Evolutionary conservation across 2,113 vertebrate genomes (phyloP), one percentile per base, ranked within the genome.

Genomic region (Ammodytes dubius): DNA sequence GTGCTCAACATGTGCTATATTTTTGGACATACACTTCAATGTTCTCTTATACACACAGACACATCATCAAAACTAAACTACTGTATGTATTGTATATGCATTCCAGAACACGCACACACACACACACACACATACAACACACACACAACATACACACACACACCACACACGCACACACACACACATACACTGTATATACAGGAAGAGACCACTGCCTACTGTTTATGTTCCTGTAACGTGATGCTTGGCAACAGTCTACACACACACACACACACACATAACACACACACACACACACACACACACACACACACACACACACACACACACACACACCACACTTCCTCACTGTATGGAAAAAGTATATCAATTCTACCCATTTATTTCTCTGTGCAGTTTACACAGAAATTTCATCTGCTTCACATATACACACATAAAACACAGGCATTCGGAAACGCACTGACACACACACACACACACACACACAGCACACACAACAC

Each of bases 141-240:
- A 54, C 57, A 86, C 43, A 77, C 45, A 37, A 86, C 43, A 77
- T 40, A 37, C 77, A 61, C 50, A 47, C 37, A 74, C 70, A 60
- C 61, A 70, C 57, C 75, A 58, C 35, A 43, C 59, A 61, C 39
- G 40, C 47, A 65, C 35, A 52, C 27, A 73, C 60, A 72, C 57
- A 74, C 39, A 49, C 27, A 70, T 59, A 49, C 65, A 77, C 83
- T 81, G 79, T 90, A 90, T 88, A 87, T 89, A 91, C 91, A 91
- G 91, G 89, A 93, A 90, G 78, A 68, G 88, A 70, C 89, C 53
- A 47, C 77, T 77, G 83, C 71, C 74, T 70, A 71, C 83, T 89
- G 90, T 94, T 94, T 94, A 92, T 90, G 75, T 90, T 92, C 86
- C 87, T 85, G 90, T 83, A 91, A 94, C 35, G 49, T 68, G 89